Evolutionary conservation across 2,888 invertebrate species (phyloP).

Genomic region (Xylophagus ater): DNA sequence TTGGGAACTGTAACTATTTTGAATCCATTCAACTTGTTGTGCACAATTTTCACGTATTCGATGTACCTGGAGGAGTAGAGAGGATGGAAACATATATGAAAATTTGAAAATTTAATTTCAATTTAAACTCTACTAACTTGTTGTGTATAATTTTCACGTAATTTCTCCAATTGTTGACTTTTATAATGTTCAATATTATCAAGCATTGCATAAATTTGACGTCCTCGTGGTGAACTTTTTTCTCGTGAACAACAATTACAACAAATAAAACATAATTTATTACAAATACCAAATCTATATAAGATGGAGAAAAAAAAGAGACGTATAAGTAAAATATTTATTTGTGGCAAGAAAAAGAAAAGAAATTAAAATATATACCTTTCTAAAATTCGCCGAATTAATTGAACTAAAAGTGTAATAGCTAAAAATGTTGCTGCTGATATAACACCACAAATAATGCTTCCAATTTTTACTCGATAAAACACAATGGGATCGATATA

Average conservation of each 20-base stretch:
- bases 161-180: constrained; percentile 73
- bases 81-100: constrained; percentile 10
- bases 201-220: constrained; percentile 77
- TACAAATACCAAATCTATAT: constrained; percentile 56
- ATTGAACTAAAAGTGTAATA: constrained; percentile 68
- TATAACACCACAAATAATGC: constrained; percentile 68
- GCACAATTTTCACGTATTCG: constrained; percentile 88
- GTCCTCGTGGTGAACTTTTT: constrained; percentile 62
- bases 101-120: constrained; percentile 11
- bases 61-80: constrained; percentile 50
- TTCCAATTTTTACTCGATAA: constrained; percentile 71
- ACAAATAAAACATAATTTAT: constrained; percentile 47
- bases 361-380: constrained; percentile 45
- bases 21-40: constrained; percentile 88
- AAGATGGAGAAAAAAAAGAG: constrained; percentile 3
- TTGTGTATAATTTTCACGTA: constrained; percentile 83
- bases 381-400: constrained; percentile 55
- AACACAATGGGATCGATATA: constrained; percentile 79
- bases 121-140: constrained; percentile 48
- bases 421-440: constrained; percentile 70
- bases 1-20: constrained; percentile 82
- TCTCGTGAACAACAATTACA: constrained; percentile 67
- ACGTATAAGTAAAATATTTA: background rate
- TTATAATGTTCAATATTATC: constrained; percentile 87
- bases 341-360: background rate